These are phyloP conservation scores for Crotalus viridis DNA, from an alignment of 2,113 vertebrate species.

Conservation along the genomic window DNA sequence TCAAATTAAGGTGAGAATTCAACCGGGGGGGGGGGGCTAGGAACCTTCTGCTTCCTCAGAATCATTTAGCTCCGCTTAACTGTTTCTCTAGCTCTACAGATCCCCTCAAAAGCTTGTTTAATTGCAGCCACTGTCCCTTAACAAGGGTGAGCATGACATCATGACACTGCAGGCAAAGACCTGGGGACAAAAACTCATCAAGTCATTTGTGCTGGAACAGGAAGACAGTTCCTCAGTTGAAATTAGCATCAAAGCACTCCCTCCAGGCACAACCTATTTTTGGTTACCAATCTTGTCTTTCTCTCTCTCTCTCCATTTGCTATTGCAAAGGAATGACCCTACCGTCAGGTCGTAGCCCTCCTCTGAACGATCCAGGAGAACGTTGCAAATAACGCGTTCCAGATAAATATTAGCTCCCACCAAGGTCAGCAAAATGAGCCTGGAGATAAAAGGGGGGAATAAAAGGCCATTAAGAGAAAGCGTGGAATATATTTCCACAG, in stretches of 20 bases:
- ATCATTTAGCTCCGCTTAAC: not conserved
- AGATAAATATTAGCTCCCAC: conserved; percentile 20
- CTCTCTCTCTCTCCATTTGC: not conserved
- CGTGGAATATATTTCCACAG: not conserved
- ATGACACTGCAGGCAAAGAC: not conserved
- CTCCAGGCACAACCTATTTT: not conserved
- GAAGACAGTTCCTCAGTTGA: not conserved
- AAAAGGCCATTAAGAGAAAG: not conserved
- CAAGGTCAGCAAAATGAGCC: conserved; percentile 14
- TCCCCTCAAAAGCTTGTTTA: not conserved
- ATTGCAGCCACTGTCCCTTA: not conserved
- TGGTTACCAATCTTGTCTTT: not conserved
- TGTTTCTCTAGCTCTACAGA: not conserved
- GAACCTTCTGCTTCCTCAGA: not conserved
- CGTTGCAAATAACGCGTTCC: conserved; percentile 12
- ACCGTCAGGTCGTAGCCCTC: conserved; percentile 1
- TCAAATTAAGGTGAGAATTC: not conserved
- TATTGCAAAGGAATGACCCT: not conserved
- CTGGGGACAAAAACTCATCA: not conserved
- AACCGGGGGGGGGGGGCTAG: not conserved
- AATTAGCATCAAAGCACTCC: not conserved
- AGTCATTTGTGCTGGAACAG: not conserved
- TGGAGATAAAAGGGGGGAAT: not conserved
- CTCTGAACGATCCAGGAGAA: not conserved
- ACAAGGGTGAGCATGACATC: not conserved